Base-by-base conservation (phyloP, 2,888 invertebrate species). In the Laspeyria flexula region DNA sequence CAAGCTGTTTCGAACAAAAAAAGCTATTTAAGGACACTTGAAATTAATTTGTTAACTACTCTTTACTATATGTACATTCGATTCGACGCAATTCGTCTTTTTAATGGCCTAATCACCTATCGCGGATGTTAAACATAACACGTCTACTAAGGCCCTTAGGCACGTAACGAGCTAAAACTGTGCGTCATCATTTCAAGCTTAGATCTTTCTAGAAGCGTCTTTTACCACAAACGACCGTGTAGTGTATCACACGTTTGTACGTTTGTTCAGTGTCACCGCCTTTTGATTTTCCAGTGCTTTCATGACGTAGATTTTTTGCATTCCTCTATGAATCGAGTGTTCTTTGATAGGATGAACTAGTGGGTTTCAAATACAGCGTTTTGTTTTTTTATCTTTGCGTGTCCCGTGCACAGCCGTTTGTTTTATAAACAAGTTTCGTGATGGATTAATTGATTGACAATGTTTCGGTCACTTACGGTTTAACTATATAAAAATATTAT, bases 181-280 rank as follows among this genome's bases (percentile, higher is more conserved):
- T 46, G 35, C 65, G 66, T 75, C 73, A 75, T 66, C 65, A 53
- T 66, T 58, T 48, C 53, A 51, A 45, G 33, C 31, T 45, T 47
- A 61, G 53, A 55, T 50, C 65, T 72, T 67, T 72, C 25, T 13
- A 15, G 15, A 25, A 12, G 45, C 35, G 35, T 34, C 33, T 25
- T 44, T 23, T 31, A 27, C 38, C 27, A 18, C 41, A 65, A 65
- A 64, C 56, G 55, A 37, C 23, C 49, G 49, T 43, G 44, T 49
- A 67, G 37, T 41, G 46, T 38, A 41, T 55, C 44, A 27, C 38
- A 55, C 34, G 44, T 40, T 16, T 13, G 37, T 16, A 31, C 42
- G 53, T 71, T 55, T 60, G 46, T 55, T 56, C 57, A 58, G 30
- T 40, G 53, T 39, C 43, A 11, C 49, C 52, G 47, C 58, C 54